Conservation (phyloP, 2,113 vertebrate species). For the Empidonax alnorum region DNA sequence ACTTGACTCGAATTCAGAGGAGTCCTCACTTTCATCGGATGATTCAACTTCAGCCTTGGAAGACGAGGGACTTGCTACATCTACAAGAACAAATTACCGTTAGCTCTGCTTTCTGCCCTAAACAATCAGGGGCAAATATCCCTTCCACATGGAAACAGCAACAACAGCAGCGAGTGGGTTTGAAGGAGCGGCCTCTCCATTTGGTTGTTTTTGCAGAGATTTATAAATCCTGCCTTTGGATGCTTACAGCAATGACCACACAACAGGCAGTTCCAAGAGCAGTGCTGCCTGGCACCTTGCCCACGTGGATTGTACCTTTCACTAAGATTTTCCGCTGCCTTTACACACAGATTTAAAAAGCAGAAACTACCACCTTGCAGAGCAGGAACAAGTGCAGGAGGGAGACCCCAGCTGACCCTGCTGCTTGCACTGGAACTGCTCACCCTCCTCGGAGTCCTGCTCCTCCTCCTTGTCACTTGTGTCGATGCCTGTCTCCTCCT, state of each 20-base stretch:
- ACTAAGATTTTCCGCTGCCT: background rate
- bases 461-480: slow-evolving; percentile 85
- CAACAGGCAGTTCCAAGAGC: background rate
- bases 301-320: fast-evolving
- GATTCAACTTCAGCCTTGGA: slow-evolving; percentile 83
- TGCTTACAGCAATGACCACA: background rate
- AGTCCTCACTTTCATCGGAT: slow-evolving; percentile 83
- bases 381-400: background rate
- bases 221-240: background rate
- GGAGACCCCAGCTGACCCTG: background rate
- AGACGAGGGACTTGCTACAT: slow-evolving; percentile 76
- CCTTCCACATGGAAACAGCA: background rate
- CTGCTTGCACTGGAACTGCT: background rate
- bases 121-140: background rate
- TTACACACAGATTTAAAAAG: background rate
- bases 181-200: background rate
- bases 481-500: slow-evolving; percentile 70
- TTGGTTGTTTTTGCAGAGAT: background rate
- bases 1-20: slow-evolving; percentile 87
- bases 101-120: background rate
- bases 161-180: background rate
- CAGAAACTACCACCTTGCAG: background rate
- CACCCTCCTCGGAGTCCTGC: slow-evolving; percentile 90
- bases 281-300: background rate
- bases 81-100: slow-evolving; percentile 52